Base-by-base conservation (phyloP, 2,888 invertebrate genomes). In the Gibbula magus region DNA sequence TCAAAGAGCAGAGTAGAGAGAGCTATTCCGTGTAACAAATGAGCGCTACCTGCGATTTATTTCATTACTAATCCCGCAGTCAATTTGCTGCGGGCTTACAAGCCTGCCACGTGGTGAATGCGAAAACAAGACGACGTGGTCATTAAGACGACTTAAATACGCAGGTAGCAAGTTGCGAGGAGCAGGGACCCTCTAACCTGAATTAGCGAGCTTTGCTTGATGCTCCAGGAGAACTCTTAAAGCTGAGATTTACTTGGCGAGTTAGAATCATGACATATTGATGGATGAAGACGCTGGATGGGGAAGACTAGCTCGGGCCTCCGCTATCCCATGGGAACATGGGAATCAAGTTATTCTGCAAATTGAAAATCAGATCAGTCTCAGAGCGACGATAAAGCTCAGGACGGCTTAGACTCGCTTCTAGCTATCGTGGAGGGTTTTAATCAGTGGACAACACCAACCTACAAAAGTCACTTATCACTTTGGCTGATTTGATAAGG, bases 281-380 rank as follows among this genome's bases (percentile, higher is more conserved):
- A 78, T 78, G 52, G 54, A 78, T 78, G 78, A 73, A 74, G 51
- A 70, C 32, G 54, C 51, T 25, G 35, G 53, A 22, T 54, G 56
- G 32, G 67, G 45, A 35, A 70, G 67, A 74, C 53, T 54, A 53
- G 35, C 54, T 13, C 56, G 73, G 53, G 73, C 29, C 53, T 29
- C 25, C 56, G 22, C 25, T 16, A 53, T 78, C 77, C 53, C 79
- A 75, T 80, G 79, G 74, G 75, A 78, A 45, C 70, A 74, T 52
- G 79, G 78, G 81, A 86, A 85, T 86, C 85, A 82, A 85, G 86
- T 88, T 88, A 88, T 85, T 84, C 81, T 81, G 85, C 86, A 87
- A 87, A 88, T 88, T 88, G 88, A 86, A 88, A 88, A 88, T 88
- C 88, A 88, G 86, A 86, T 88, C 88, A 88, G 86, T 84, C 86